These are phyloP conservation scores for Bos javanicus DNA, from an alignment of 2,113 vertebrate species.

Conservation along the genomic window DNA sequence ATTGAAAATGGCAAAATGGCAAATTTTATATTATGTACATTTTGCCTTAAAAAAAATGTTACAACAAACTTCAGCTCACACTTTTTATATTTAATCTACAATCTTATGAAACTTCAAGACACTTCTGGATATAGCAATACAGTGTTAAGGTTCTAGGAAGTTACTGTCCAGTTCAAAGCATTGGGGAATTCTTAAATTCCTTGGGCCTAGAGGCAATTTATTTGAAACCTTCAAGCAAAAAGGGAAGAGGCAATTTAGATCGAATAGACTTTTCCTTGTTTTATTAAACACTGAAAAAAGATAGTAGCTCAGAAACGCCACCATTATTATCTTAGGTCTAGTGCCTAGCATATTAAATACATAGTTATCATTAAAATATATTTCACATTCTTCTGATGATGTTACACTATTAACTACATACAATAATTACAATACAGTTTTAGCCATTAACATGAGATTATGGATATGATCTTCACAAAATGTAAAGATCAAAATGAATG, in stretches of 20 bases:
- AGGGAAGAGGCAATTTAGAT: background rate
- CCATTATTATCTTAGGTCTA: background rate
- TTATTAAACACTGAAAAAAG: background rate
- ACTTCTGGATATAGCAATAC: background rate
- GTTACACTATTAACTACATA: background rate
- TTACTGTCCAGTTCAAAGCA: background rate
- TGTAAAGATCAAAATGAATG: background rate
- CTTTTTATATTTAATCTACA: background rate
- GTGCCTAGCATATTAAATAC: background rate
- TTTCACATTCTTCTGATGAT: background rate
- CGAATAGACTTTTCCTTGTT: background rate
- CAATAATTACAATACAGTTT: background rate
- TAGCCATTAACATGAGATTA: background rate
- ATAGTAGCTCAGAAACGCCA: background rate
- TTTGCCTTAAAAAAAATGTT: background rate
- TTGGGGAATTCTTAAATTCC: background rate
- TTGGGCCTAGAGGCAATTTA: background rate
- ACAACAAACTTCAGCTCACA: background rate
- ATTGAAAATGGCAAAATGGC: background rate
- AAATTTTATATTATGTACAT: background rate
- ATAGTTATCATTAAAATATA: background rate
- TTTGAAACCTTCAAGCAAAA: conserved; percentile 17
- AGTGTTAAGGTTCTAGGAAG: background rate
- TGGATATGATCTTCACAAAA: background rate
- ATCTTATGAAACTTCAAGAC: background rate